Base-by-base conservation (phyloP, 2,113 vertebrate genomes). In the Stigmatopora nigra region DNA sequence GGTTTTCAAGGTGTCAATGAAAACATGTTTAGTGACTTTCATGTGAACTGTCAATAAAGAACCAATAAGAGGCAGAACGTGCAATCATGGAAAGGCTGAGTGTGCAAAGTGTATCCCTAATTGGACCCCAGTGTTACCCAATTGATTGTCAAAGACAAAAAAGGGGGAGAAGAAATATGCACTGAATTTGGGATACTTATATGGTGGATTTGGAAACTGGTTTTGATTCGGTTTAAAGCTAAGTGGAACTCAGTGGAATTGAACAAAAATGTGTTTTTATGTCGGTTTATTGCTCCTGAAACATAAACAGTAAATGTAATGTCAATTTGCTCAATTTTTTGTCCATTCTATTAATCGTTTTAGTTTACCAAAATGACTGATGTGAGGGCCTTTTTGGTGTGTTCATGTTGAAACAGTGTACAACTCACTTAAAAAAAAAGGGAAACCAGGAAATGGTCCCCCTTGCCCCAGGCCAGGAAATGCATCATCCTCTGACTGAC, bases 401-500 rank as follows among this genome's bases (percentile, higher is more conserved):
- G 49, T 63, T 69, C 14, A 36, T 65, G 41, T 46, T 49, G 47
- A 67, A 67, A 60, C 20, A 64, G 17, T n/a, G 36, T 15, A 55
- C 4, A 59, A 56, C 15, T 13, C n/a, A 65, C 58, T 3, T 3
- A 31, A 31, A 31, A 31, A 31, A 31, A 41, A 55, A 56, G 68
- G 64, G 22, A 60, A 62, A 76, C 60, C 71, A 80, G 78, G 75
- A 82, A 78, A 74, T 49, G 1, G 36, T 67, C 81, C 62, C 58
- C 68, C 64, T 59, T 67, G 66, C 57, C 45, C 63, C 65, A 63
- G 19, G 53, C n/a, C 80, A 83, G 82, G 80, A 86, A 82, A 77
- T 79, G 79, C 71, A 77, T 82, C 77, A 74, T 69, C 57, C 62
- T 72, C 64, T 65, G 31, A 76, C 72, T 75, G 59, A 67, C 51